Evolutionary conservation across 1,140 invertebrate genomes (phyloP), one percentile per base, ranked within the genome.

Genomic region (Pogonomyrmex barbatus): DNA sequence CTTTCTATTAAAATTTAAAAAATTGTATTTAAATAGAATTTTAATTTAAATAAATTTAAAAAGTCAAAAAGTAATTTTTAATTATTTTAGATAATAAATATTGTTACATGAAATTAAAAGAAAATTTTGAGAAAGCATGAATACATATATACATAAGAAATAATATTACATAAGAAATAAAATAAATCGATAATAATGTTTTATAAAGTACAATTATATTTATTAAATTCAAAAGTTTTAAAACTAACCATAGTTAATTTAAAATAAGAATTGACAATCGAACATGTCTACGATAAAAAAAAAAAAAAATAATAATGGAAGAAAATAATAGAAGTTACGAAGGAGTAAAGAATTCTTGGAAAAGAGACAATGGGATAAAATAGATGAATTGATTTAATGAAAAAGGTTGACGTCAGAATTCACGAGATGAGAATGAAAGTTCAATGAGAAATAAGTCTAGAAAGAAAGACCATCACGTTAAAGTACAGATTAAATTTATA

Each of bases 401-500:
- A 42, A 50, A 39, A 63, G 45, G 68, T 79, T 68, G n/a, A 68
- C 39, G 6, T 68, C 10, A 79, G 47, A 52, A 68, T 68, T 63
- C 10, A 77, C 9, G 30, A 77, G 52, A 67, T 9, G 4, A 17
- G 30, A 81, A 81, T 17, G 42, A 54, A 65, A 54, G 14, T 63
- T 54, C 17, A 14, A 47, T 36, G 42, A 47, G 24, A 39, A 56
- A 58, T 8, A 75, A 33, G 4, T 2, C 24, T 14, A 30, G 24
- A 12, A 58, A 33, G 71, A 52, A 56, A 45, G 12, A 5, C 14
- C n/a, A 39, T 4, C 30, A n/a, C 70, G 30, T 67, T 42, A 45
- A 45, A 78, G 50, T 24, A 50, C 12, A 14, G 9, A 85, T 79
- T 33, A 79, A 39, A 81, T 79, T 79, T 39, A 45, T 24, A 54